phyloP scores from a whole-genome alignment of 2,888 invertebrate species.

The Ptychoptera albimana region DNA sequence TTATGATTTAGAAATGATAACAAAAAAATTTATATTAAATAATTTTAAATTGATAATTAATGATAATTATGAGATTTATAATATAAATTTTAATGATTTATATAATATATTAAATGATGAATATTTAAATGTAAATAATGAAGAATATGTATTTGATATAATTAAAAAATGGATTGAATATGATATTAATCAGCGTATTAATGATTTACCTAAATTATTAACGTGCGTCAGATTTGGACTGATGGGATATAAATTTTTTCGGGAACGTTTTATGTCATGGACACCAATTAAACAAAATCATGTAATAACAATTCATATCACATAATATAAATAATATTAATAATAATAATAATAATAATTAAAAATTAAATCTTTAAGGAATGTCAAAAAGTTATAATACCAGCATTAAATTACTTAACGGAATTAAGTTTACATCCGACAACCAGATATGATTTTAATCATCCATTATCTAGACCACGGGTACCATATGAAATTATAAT shows the following conservation, averaged over 20 bases:
- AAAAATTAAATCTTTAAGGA: slow-evolving; percentile 24
- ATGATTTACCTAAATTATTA: slow-evolving; percentile 40
- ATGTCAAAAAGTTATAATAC: slow-evolving; percentile 37
- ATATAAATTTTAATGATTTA: slow-evolving; percentile 42
- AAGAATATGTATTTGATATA: slow-evolving; percentile 59
- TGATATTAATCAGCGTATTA: slow-evolving; percentile 36
- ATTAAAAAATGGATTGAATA: slow-evolving; percentile 54
- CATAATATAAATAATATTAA: background rate
- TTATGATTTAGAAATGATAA: slow-evolving; percentile 44
- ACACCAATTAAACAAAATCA: slow-evolving; percentile 35
- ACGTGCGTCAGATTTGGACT: slow-evolving; percentile 51
- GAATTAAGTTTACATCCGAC: slow-evolving; percentile 34
- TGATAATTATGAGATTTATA: slow-evolving; percentile 46
- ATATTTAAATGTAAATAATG: slow-evolving; percentile 52
- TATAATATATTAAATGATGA: slow-evolving; percentile 49
- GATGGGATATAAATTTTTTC: slow-evolving; percentile 40
- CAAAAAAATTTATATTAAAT: slow-evolving; percentile 39
- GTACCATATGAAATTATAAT: slow-evolving; percentile 65
- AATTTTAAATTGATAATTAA: slow-evolving; percentile 42
- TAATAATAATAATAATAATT: background rate
- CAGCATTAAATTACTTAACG: slow-evolving; percentile 37
- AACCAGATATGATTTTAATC: slow-evolving; percentile 35
- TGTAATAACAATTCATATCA: slow-evolving; percentile 20
- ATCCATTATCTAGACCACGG: slow-evolving; percentile 50
- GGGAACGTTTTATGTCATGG: slow-evolving; percentile 39